Conservation (phyloP, 1,140 invertebrate species). For the Babylonia areolata region DNA sequence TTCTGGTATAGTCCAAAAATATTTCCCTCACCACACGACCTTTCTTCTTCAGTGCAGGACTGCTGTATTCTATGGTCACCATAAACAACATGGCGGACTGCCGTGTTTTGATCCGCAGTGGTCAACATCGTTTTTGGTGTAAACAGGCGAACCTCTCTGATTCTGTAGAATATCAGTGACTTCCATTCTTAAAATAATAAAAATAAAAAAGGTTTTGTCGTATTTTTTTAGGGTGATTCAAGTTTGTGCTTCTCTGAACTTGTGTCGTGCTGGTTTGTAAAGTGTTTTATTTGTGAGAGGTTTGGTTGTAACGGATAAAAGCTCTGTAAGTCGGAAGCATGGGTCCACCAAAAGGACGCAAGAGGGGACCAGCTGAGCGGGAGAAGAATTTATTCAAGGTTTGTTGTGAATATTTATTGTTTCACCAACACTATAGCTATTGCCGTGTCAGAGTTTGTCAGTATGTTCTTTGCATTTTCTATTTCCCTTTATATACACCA, state of each 20-base stretch:
- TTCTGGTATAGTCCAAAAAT: too few relatives aligned
- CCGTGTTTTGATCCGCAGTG: not conserved
- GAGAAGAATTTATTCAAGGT: slow-evolving; percentile 37
- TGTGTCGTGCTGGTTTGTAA: not conserved
- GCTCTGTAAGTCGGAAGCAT: too few relatives aligned
- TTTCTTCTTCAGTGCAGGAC: not conserved
- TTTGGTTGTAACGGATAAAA: not conserved
- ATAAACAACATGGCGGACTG: slow-evolving; percentile 25
- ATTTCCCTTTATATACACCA: too few relatives aligned
- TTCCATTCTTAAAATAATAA: not conserved
- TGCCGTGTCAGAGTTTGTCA: not conserved
- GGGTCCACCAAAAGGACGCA: slow-evolving; percentile 22
- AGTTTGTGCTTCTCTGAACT: not conserved
- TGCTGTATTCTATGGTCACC: slow-evolving; percentile 15
- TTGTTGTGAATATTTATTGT: not conserved
- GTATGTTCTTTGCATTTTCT: too few relatives aligned
- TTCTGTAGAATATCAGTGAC: not conserved
- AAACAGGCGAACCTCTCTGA: too few relatives aligned
- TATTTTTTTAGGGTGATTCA: not conserved
- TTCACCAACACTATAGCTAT: too few relatives aligned
- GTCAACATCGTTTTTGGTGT: too few relatives aligned
- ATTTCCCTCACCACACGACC: too few relatives aligned
- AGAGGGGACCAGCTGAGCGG: not conserved
- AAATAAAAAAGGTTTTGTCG: not conserved
- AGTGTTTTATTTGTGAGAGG: not conserved